These are phyloP conservation scores for western clawed frog (Xenopus tropicalis) DNA, from an alignment of 2,113 vertebrate genomes.

Conservation along the genomic window DNA sequence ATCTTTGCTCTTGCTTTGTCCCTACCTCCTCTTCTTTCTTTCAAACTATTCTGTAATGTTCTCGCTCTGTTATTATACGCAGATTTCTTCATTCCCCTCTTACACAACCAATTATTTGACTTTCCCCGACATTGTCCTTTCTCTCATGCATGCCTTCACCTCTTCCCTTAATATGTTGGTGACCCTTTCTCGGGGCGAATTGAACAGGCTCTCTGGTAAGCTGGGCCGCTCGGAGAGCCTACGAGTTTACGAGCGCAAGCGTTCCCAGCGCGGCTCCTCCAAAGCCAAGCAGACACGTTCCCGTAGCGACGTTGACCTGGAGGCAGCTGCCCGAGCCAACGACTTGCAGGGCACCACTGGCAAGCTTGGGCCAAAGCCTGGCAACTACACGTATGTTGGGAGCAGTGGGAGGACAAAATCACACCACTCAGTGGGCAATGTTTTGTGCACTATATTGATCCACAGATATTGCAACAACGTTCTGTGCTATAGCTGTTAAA, in stretches of 20 bases:
- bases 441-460: too few relatives aligned
- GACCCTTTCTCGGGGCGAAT: background rate
- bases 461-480: too few relatives aligned
- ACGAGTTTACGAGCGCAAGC: constrained; percentile 76
- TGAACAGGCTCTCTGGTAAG: constrained; percentile 58
- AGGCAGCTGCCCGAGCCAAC: constrained; percentile 58
- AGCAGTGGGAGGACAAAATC: background rate
- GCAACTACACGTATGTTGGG: constrained; percentile 46
- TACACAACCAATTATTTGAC: too few relatives aligned
- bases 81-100: too few relatives aligned
- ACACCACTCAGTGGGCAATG: background rate
- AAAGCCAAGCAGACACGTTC: constrained; percentile 84
- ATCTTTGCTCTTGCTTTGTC: too few relatives aligned
- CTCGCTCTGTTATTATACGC: background rate
- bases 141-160: background rate
- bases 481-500: too few relatives aligned
- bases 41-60: too few relatives aligned
- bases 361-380: constrained; percentile 23
- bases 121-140: too few relatives aligned
- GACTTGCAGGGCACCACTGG: constrained; percentile 43
- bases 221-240: constrained; percentile 85
- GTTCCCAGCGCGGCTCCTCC: constrained; percentile 75
- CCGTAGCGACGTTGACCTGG: constrained; percentile 90
- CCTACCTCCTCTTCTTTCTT: too few relatives aligned
- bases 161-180: background rate